These are phyloP conservation scores for Onthophagus sagittarius DNA, from an alignment of 2,888 invertebrate genomes.

Conservation along the genomic window DNA sequence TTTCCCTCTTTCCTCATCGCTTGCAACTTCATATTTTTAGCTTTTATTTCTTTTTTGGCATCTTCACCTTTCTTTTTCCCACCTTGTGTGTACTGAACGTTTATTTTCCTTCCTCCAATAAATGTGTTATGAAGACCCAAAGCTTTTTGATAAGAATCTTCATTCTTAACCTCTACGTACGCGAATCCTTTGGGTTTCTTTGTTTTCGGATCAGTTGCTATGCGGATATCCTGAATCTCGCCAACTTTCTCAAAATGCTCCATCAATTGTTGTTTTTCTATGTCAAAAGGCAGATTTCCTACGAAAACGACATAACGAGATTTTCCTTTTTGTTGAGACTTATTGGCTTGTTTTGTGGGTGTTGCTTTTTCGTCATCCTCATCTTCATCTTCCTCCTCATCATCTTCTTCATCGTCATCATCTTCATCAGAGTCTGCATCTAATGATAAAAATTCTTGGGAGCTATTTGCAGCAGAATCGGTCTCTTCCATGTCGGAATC, in stretches of 20 bases:
- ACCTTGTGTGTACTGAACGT: slow-evolving; percentile 46
- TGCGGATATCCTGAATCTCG: slow-evolving; percentile 43
- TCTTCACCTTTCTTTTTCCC: slow-evolving; percentile 43
- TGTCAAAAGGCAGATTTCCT: slow-evolving; percentile 48
- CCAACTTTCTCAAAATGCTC: slow-evolving; percentile 50
- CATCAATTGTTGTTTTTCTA: slow-evolving; percentile 43
- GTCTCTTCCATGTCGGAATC: slow-evolving; percentile 26
- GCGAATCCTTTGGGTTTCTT: slow-evolving; percentile 48
- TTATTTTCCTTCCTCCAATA: slow-evolving; percentile 46
- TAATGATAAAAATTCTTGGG: slow-evolving; percentile 14
- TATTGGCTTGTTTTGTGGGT: slow-evolving; percentile 12
- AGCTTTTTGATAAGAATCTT: slow-evolving; percentile 46
- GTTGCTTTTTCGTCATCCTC: slow-evolving; percentile 26
- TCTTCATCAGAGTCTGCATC: slow-evolving; percentile 17
- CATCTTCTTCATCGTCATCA: slow-evolving; percentile 23
- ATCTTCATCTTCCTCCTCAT: slow-evolving; percentile 25
- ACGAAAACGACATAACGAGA: slow-evolving; percentile 48
- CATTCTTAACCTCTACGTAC: slow-evolving; percentile 47
- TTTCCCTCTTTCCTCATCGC: slow-evolving; percentile 47
- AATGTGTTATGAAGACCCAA: slow-evolving; percentile 43
- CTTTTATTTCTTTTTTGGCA: slow-evolving; percentile 40
- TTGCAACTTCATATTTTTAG: slow-evolving; percentile 49
- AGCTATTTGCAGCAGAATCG: slow-evolving; percentile 25
- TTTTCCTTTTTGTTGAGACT: slow-evolving; percentile 13
- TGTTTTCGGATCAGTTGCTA: slow-evolving; percentile 41